A percentile compares a stretch with the other conserved stretches of the same genome.
These are phyloP conservation scores for Spilogale gracilis DNA, from an alignment of 2,113 vertebrate species.

Conservation along the genomic window DNA sequence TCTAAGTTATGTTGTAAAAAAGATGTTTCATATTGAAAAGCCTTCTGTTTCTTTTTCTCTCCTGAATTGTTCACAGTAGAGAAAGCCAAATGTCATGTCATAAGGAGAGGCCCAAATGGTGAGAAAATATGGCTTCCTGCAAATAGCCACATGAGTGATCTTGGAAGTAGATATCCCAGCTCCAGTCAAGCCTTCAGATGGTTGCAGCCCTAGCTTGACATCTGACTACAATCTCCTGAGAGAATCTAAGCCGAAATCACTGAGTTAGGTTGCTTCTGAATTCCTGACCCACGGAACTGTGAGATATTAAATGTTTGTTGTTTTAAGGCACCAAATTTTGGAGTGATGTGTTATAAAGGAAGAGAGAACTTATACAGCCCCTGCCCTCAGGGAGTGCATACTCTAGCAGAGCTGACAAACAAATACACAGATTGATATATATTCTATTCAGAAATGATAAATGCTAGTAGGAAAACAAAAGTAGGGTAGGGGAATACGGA, in stretches of 20 bases:
- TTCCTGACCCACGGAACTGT: not conserved
- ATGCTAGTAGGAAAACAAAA: constrained; percentile 17
- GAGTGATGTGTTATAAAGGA: constrained; percentile 1
- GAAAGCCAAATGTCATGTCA: constrained; percentile 17
- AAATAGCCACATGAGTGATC: not conserved
- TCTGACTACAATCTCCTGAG: not conserved
- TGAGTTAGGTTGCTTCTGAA: constrained; percentile 18
- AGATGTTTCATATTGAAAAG: not conserved
- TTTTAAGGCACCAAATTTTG: not conserved
- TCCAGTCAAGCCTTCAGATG: not conserved
- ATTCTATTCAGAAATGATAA: constrained; percentile 5
- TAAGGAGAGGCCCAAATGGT: not conserved
- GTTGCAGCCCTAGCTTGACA: not conserved
- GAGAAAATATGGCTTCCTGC: constrained; percentile 6
- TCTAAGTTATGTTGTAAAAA: constrained; percentile 16
- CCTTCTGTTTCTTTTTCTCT: constrained; percentile 6
- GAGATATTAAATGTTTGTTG: not conserved
- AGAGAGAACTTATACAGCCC: constrained; percentile 2
- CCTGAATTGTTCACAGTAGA: constrained; percentile 33
- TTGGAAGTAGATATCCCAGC: constrained; percentile 7
- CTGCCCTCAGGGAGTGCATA: not conserved
- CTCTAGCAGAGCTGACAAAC: constrained; percentile 15
- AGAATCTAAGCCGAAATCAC: not conserved
- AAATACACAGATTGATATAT: constrained; percentile 4
- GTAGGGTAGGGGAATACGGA: not conserved